Evolutionary conservation across 1,140 invertebrate genomes (phyloP), one percentile per base, ranked within the genome.

Genomic region (Drosophila pachea): DNA sequence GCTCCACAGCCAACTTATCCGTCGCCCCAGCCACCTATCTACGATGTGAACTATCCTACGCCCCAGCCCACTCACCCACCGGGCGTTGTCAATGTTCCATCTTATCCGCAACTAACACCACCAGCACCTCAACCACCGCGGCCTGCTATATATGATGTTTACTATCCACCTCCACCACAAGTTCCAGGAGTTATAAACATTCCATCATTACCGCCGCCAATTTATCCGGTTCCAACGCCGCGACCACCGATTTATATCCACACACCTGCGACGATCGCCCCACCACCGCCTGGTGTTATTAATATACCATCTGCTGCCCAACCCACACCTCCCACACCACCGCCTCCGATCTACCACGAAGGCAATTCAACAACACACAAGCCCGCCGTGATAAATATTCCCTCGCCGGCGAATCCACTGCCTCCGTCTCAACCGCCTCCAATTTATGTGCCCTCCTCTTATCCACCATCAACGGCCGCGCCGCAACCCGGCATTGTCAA

Each of bases 401-500:
- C 61, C 12, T 45, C 61, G 7, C 11, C 12, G 5, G 11, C 33
- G 8, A 32, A 36, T 9, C 58, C 58, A 5, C 0, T 36, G 16
- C 33, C 45, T 8, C 7, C 33, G 31, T 8, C 16, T 22, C 14
- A 43, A 8, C 58, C 59, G 16, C 31, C 64, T 8, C 55, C 65
- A 9, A 5, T 61, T 14, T 49, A 29, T 11, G 33, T 64, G 6
- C 52, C 76, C 11, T 64, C 68, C 32, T 42, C 75, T 11, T 40
- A 40, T 7, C 7, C 8, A 8, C 33, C 35, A 38, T 47, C 11
- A 31, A 47, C 45, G 7, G 22, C 50, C n/a, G 29, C 60, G 16
- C 55, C 33, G 32, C 22, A 50, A 16, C 66, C 78, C 1, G 58
- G 56, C 11, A 59, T 77, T 93, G 14, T 92, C 91, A 78, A 91